Conservation (phyloP, 2,797 vertebrate genomes). For the Euthynnus affinis region DNA sequence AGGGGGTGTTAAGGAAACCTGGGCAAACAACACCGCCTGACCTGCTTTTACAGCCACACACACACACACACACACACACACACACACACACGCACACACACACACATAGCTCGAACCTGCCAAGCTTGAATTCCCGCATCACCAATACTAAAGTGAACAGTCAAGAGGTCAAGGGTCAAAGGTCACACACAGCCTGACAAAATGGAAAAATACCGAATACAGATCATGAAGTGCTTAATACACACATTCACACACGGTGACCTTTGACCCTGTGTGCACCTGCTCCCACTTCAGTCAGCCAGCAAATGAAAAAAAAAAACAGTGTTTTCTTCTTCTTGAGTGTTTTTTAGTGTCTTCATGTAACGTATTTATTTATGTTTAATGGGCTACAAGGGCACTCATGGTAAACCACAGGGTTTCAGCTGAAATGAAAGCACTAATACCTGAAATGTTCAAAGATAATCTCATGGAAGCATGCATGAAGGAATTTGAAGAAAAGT, state of each 20-base stretch:
- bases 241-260: not conserved
- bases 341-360: too few species aligned
- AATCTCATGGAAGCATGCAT: too few species aligned
- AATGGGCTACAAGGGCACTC: too few species aligned
- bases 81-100: constrained; percentile 6
- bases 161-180: constrained; percentile 20
- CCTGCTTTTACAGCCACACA: constrained; percentile 74
- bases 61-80: constrained; percentile 36
- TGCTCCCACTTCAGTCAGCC: constrained; percentile 8
- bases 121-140: constrained; percentile 6
- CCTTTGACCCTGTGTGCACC: constrained; percentile 51
- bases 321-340: too few species aligned
- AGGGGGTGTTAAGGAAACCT: constrained; percentile 76
- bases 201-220: not conserved
- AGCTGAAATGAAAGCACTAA: too few species aligned
- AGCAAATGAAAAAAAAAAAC: not conserved
- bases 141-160: not conserved
- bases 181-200: constrained; percentile 9
- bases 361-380: too few species aligned
- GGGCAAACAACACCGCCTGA: constrained; percentile 75
- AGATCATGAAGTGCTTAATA: not conserved
- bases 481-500: not conserved
- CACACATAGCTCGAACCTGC: constrained; percentile 1
- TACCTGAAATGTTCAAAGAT: too few species aligned
- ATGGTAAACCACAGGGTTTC: too few species aligned